These are phyloP conservation scores for Macropodus opercularis DNA, from an alignment of 2,797 vertebrate genomes.

Conservation along the genomic window DNA sequence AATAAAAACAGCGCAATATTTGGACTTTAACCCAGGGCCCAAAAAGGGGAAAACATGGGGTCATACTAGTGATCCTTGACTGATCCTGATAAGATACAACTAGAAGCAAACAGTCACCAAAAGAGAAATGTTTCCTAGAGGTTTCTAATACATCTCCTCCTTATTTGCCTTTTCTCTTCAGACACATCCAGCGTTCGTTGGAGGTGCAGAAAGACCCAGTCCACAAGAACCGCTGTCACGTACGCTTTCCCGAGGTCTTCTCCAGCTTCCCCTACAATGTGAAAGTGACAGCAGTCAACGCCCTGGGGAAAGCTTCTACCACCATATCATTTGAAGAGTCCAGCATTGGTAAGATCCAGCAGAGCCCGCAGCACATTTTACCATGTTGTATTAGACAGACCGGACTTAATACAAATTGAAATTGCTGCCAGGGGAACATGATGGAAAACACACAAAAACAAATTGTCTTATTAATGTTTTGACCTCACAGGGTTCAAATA, in stretches of 20 bases:
- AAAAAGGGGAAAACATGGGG: too few species aligned
- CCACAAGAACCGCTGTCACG: constrained; percentile 95
- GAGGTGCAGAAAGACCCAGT: constrained; percentile 87
- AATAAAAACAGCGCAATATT: too few species aligned
- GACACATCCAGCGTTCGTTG: constrained; percentile 90
- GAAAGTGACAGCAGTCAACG: constrained; percentile 91
- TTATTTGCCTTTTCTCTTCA: constrained; percentile 53
- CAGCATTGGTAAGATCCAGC: constrained; percentile 85
- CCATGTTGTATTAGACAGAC: neutral
- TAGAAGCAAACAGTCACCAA: too few species aligned
- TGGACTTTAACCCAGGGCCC: too few species aligned
- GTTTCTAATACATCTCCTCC: neutral
- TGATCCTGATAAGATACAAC: too few species aligned
- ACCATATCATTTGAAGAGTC: constrained; percentile 91
- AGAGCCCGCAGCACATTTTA: neutral
- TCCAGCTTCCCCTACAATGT: constrained; percentile 92
- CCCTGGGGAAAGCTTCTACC: constrained; percentile 87
- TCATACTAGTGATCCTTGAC: too few species aligned
- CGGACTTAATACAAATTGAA: neutral
- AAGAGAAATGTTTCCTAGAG: too few species aligned
- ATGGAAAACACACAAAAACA: constrained; percentile 1
- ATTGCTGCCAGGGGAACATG: neutral
- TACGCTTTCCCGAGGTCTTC: constrained; percentile 93
- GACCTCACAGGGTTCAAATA: constrained; percentile 7
- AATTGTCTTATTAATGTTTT: constrained; percentile 9